A percentile compares a stretch with the other conserved stretches of the same genome.
Evolutionary conservation across 2,113 vertebrate genomes (phyloP).

Genomic region (Oceanites oceanicus): DNA sequence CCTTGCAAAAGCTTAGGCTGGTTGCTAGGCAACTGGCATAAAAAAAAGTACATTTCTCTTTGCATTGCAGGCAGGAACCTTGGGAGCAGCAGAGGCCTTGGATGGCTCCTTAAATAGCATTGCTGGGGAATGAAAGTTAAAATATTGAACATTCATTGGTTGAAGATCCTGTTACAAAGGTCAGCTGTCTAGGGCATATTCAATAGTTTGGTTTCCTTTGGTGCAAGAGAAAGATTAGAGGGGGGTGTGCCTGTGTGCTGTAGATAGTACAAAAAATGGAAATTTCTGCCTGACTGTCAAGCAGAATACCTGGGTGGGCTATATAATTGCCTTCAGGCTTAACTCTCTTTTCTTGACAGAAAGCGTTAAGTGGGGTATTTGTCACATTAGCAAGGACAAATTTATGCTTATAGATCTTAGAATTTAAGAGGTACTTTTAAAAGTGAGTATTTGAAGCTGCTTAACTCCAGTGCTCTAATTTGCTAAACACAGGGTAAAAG

Average conservation of each 20-base stretch:
- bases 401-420: background rate
- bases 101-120: slow-evolving; percentile 77
- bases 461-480: background rate
- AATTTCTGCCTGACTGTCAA: slow-evolving; percentile 18
- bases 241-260: background rate
- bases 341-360: background rate
- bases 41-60: slow-evolving; percentile 54
- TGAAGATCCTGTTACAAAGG: slow-evolving; percentile 53
- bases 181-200: slow-evolving; percentile 22
- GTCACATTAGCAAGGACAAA: background rate
- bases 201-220: slow-evolving; percentile 33
- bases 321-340: slow-evolving; percentile 10
- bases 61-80: slow-evolving; percentile 55
- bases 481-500: background rate
- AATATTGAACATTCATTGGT: slow-evolving; percentile 61
- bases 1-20: slow-evolving; percentile 63
- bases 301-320: slow-evolving; percentile 17
- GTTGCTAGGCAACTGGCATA: slow-evolving; percentile 77
- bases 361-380: background rate
- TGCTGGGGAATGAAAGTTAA: slow-evolving; percentile 47
- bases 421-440: background rate
- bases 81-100: slow-evolving; percentile 53
- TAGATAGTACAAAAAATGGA: slow-evolving; percentile 18
- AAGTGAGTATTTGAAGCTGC: background rate
- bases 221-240: background rate